phyloP scores from a whole-genome alignment of 2,113 vertebrate species.

The Eptesicus fuscus region DNA sequence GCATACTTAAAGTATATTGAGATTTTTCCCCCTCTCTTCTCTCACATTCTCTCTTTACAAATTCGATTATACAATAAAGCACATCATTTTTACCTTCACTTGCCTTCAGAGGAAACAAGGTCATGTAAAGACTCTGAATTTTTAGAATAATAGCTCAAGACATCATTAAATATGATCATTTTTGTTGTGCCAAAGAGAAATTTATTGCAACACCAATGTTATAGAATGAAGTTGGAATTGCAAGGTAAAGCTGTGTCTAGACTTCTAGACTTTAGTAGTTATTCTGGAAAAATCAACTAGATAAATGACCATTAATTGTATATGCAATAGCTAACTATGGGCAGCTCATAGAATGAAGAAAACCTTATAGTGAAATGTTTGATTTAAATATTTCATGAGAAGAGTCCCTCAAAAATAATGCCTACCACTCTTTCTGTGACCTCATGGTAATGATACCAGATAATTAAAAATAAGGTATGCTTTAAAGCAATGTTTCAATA shows the following conservation, averaged over 20 bases:
- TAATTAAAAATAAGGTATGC: neutral
- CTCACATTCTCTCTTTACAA: neutral
- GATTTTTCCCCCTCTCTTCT: slow-evolving; percentile 21
- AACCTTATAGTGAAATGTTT: neutral
- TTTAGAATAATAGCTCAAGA: neutral
- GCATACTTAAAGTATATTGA: slow-evolving; percentile 67
- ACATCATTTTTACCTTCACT: neutral
- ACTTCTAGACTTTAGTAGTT: neutral
- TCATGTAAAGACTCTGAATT: slow-evolving; percentile 3
- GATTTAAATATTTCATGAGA: neutral
- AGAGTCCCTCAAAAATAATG: neutral
- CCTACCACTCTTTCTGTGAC: neutral
- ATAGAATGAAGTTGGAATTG: slow-evolving; percentile 2
- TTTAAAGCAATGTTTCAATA: slow-evolving; percentile 31
- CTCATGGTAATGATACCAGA: neutral
- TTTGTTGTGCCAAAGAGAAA: neutral
- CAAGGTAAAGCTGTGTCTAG: neutral
- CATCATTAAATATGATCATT: neutral
- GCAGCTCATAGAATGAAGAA: neutral
- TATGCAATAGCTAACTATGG: neutral
- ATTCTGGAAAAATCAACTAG: neutral
- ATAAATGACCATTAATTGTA: slow-evolving; percentile 2
- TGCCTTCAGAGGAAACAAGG: neutral
- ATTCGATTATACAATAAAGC: slow-evolving; percentile 11
- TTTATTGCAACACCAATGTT: neutral